Evolutionary conservation across 1,140 invertebrate species (phyloP), one percentile per base, ranked within the genome.

Genomic region (Marisa cornuarietis): DNA sequence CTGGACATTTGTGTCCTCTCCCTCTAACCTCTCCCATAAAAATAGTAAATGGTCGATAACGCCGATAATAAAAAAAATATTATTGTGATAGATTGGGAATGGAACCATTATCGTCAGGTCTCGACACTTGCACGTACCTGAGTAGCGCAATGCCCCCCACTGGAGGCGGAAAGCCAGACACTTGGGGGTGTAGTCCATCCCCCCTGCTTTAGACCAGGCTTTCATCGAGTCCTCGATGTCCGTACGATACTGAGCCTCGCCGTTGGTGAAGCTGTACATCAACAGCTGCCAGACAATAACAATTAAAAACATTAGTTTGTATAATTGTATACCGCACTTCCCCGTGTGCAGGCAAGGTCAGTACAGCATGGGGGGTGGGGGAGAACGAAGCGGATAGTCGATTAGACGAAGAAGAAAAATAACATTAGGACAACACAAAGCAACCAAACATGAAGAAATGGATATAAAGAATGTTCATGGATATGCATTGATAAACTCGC

Each of bases 131-230:
- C 42, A 82, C 79, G 73, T 81, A 87, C 86, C 82, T 31, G 87
- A 71, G 78, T 88, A 88, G 82, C 88, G 79, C 1, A 86, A 81
- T 11, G 88, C 78, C 14, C 87, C 88, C 88, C 88, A 88, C 61
- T 85, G 58, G 18, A 83, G 66, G 72, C 86, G 82, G 71, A 79
- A 88, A 13, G 85, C 88, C 51, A 88, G 81, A 51, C 88, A 86
- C 77, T 87, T 84, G 5, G 87, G 88, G 8, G 87, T 88, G 73
- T 87, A 85, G 3, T 78, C 62, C 31, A 87, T 73, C 24, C 63
- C 65, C n/a, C 86, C 84, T 18, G 83, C 84, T 6, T 82, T 85
- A 63, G 82, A 79, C 80, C 82, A 87, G 20, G 62, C 24, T 5
- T 73, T 79, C 26, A 84, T 68, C 16, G 79, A 83, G n/a, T n/a